Evolutionary conservation across 92 coral and sea anemone genomes (phyloP).

Genomic region (Meandrina meandrites): DNA sequence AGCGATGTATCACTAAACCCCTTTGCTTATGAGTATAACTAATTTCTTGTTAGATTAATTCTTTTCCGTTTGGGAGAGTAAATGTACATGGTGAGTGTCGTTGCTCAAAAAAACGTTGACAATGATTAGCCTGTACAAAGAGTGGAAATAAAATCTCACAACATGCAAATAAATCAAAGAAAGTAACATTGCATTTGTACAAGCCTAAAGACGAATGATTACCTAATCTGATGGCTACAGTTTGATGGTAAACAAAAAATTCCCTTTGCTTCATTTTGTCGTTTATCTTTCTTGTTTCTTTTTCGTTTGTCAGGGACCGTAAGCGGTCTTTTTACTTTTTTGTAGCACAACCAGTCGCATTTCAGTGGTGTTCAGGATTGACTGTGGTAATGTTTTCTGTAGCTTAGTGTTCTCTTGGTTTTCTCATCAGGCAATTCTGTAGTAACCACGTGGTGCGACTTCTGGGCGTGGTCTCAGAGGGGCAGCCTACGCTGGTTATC

Average conservation of each 20-base stretch:
- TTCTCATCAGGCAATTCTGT: conserved; percentile 76
- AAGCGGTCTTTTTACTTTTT: too few species aligned
- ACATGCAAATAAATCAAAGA: neutral
- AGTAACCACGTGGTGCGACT: conserved; percentile 94
- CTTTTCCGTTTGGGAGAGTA: neutral
- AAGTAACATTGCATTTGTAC: neutral
- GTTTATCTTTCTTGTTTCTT: neutral
- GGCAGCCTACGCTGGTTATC: conserved; percentile 93
- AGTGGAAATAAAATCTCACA: neutral
- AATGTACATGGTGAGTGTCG: too few species aligned
- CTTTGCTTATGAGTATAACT: too few species aligned
- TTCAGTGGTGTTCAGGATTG: too few species aligned
- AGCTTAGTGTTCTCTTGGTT: neutral
- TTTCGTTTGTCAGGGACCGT: too few species aligned
- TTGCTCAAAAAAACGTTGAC: neutral
- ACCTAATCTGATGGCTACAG: neutral
- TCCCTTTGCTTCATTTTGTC: neutral
- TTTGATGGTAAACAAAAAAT: too few species aligned
- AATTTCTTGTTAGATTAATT: neutral
- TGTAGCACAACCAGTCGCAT: too few species aligned
- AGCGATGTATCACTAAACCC: too few species aligned
- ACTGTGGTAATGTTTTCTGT: neutral
- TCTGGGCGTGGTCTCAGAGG: conserved; percentile 96
- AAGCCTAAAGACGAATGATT: neutral
- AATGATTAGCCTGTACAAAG: neutral